Conservation (phyloP, 2,113 vertebrate genomes). For the Lonchura striata region DNA sequence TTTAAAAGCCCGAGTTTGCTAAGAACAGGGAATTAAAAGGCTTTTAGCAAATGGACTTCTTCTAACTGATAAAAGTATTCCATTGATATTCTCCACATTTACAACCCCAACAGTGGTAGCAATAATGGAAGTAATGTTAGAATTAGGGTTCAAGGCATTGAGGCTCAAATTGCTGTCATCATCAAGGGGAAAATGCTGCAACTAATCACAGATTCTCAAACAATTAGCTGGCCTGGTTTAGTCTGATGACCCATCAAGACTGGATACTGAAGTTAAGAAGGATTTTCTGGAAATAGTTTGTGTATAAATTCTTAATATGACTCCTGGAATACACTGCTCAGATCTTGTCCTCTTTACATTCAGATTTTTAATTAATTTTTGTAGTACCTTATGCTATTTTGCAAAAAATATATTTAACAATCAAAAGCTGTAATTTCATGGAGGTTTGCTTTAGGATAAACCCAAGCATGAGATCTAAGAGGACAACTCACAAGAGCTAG, state of each 20-base stretch:
- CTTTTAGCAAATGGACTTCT: conserved; percentile 10
- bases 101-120: not conserved
- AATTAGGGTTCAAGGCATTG: not conserved
- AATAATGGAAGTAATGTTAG: not conserved
- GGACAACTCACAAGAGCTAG: not conserved
- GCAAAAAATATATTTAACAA: not conserved
- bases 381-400: not conserved
- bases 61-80: not conserved
- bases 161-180: not conserved
- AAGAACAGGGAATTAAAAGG: conserved; percentile 24
- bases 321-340: not conserved
- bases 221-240: not conserved
- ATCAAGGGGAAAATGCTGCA: not conserved
- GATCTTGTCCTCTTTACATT: not conserved
- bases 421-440: not conserved
- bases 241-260: not conserved
- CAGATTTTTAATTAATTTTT: not conserved
- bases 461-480: not conserved
- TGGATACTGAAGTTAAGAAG: not conserved
- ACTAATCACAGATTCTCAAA: not conserved
- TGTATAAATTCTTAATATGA: not conserved
- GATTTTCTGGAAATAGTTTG: not conserved
- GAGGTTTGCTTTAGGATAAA: not conserved
- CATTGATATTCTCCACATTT: not conserved
- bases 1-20: conserved; percentile 1